Conservation (phyloP, 2,113 vertebrate species). For the Myrmophylax atrothorax region DNA sequence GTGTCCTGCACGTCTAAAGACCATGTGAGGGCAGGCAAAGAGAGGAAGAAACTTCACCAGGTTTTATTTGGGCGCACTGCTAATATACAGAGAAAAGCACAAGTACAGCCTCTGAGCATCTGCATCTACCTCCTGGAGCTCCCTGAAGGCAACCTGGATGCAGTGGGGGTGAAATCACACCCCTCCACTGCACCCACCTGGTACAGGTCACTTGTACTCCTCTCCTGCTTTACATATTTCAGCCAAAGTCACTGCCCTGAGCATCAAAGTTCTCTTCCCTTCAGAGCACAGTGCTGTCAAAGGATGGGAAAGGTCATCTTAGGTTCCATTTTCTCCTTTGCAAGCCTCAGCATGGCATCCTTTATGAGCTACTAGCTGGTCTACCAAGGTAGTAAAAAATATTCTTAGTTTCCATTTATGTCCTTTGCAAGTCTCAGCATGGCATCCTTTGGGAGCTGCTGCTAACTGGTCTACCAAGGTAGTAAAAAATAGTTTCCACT, state of each 20-base stretch:
- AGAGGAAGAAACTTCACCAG: background rate
- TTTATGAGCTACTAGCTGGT: too few species aligned
- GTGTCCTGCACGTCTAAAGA: too few species aligned
- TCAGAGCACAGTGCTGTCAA: background rate
- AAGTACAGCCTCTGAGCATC: background rate
- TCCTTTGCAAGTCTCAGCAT: background rate
- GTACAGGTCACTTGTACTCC: background rate
- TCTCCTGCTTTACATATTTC: background rate
- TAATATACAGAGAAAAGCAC: background rate
- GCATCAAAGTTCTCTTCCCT: background rate
- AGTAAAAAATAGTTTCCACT: too few species aligned
- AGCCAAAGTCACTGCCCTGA: background rate
- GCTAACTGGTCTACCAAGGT: too few species aligned
- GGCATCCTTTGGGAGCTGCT: too few species aligned
- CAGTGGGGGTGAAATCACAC: background rate
- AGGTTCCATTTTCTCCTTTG: background rate
- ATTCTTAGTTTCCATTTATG: background rate
- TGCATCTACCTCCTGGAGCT: background rate
- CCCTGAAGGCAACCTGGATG: background rate
- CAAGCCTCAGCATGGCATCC: background rate
- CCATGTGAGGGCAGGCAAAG: background rate
- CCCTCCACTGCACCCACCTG: background rate
- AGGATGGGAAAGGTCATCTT: background rate
- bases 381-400: too few species aligned
- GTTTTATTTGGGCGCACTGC: conserved; percentile 8